Evolutionary conservation across 2,113 vertebrate species (phyloP), one percentile per base, ranked within the genome.

Genomic region (Galemys pyrenaicus): DNA sequence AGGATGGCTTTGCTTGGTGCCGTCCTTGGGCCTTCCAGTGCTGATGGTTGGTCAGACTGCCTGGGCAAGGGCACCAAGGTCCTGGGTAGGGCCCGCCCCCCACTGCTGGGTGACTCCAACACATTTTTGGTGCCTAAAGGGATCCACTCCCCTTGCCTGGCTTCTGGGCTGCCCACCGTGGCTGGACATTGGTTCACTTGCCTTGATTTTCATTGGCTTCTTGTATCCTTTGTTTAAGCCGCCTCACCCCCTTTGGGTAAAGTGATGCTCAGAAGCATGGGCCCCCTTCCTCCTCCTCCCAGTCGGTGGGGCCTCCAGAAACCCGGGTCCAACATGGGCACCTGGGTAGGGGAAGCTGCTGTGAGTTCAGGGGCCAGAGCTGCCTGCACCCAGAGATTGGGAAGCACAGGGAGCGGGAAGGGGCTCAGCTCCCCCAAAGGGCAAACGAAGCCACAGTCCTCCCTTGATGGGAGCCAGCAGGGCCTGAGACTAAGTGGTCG

Each of bases 141-240:
- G 10, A 5, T 85, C 35, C 37, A 35, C 26, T 82, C 51, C 54
- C 75, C 41, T 70, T 37, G 79, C 49, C n/a, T 67, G 17, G 54
- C 39, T n/a, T 51, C 35, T 39, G 71, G 67, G 28, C 62, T 41
- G 30, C 11, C 68, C 54, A 83, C 41, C n/a, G 28, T 17, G 35
- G 37, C 41, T 68, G 37, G 74, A 74, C 49, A 64, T 73, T 20
- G 62, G 24, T 39, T 70, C 30, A 75, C 75, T 92, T 84, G 44
- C 56, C 32, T 96, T 92, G 83, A 54, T 89, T 85, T 85, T 84
- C 49, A 39, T 17, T 75, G 19, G 9, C 24, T 39, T 88, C 81
- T 92, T 75, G 26, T 51, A 54, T 19, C 16, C 84, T 90, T 35
- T 67, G 24, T 62, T 89, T 71, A 60, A 77, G 20, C 35, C 6